phyloP scores from a whole-genome alignment of 1,140 invertebrate genomes.

The Holcopasites calliopsidis region DNA sequence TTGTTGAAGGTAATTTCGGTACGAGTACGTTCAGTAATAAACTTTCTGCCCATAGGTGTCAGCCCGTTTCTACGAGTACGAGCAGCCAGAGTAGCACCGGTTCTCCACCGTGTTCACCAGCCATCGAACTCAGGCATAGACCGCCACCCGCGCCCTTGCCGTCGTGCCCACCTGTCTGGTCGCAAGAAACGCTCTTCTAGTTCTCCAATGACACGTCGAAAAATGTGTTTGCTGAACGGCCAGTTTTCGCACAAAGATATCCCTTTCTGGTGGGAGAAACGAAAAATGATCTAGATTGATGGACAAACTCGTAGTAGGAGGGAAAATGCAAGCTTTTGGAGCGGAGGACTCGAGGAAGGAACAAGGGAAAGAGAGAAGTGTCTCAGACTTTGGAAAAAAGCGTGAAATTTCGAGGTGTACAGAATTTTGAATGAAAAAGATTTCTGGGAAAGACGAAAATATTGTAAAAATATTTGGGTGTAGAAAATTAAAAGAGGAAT shows the following conservation, averaged over 20 bases:
- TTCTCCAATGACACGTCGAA: neutral
- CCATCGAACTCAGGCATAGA: slow-evolving; percentile 74
- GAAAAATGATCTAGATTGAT: neutral
- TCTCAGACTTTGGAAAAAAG: neutral
- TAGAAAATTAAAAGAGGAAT: slow-evolving; percentile 6
- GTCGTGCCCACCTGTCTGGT: slow-evolving; percentile 70
- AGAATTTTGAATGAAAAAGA: neutral
- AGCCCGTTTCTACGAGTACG: slow-evolving; percentile 69
- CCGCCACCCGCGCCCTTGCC: slow-evolving; percentile 65
- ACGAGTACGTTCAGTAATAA: neutral
- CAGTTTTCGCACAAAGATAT: slow-evolving; percentile 33
- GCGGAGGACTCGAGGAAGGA: neutral
- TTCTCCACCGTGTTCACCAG: slow-evolving; percentile 71
- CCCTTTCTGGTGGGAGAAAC: neutral
- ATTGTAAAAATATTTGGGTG: slow-evolving; percentile 2
- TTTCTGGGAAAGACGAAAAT: neutral
- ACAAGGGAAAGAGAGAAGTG: neutral
- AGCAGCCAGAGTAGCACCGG: slow-evolving; percentile 72
- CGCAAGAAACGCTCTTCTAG: slow-evolving; percentile 76
- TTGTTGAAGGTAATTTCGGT: too few species aligned
- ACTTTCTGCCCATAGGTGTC: slow-evolving; percentile 29
- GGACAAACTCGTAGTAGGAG: neutral
- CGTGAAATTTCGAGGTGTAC: neutral
- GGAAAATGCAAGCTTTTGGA: neutral
- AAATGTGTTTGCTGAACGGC: neutral